phyloP scores from a whole-genome alignment of 30 jellyfish, hydroid and myxozoan genomes.

The Aurelia sp. region DNA sequence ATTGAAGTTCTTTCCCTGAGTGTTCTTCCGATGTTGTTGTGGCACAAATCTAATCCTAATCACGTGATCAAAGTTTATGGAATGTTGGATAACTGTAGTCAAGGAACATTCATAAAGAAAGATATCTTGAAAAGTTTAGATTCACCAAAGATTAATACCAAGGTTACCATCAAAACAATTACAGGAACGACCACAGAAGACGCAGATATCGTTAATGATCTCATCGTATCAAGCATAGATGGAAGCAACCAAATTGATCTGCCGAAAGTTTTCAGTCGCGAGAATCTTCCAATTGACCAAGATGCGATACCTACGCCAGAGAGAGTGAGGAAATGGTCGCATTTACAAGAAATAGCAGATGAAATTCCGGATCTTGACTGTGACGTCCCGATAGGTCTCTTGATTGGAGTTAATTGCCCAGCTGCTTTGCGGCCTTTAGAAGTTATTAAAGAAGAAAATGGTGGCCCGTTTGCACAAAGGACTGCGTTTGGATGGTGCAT shows the following conservation, averaged over 20 bases:
- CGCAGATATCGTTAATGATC: no score
- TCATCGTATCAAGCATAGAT: background rate
- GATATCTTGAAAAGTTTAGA: no score
- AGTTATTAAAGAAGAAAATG: slow-evolving; percentile 35
- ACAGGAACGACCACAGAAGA: background rate
- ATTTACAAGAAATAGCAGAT: slow-evolving; percentile 31
- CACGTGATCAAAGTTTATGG: no score
- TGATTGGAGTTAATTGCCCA: slow-evolving; percentile 21
- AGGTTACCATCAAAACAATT: no score
- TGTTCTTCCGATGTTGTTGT: background rate
- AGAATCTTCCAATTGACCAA: slow-evolving; percentile 45
- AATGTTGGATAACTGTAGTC: no score
- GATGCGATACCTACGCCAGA: background rate
- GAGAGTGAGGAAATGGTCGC: background rate
- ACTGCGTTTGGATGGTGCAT: no score
- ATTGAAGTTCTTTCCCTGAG: slow-evolving; percentile 15
- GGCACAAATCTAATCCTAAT: no score
- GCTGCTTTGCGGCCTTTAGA: slow-evolving; percentile 49
- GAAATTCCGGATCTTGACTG: slow-evolving; percentile 46
- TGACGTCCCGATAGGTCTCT: slow-evolving; percentile 33
- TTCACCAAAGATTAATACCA: no score
- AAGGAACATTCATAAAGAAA: no score
- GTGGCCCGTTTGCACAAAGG: no score
- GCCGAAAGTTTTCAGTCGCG: slow-evolving; percentile 53
- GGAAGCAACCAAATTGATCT: slow-evolving; percentile 38